Percentiles rank a stretch among this genome's conserved stretches.
These are phyloP conservation scores for Temnothorax nylanderi DNA, from an alignment of 1,140 invertebrate genomes.

Conservation along the genomic window DNA sequence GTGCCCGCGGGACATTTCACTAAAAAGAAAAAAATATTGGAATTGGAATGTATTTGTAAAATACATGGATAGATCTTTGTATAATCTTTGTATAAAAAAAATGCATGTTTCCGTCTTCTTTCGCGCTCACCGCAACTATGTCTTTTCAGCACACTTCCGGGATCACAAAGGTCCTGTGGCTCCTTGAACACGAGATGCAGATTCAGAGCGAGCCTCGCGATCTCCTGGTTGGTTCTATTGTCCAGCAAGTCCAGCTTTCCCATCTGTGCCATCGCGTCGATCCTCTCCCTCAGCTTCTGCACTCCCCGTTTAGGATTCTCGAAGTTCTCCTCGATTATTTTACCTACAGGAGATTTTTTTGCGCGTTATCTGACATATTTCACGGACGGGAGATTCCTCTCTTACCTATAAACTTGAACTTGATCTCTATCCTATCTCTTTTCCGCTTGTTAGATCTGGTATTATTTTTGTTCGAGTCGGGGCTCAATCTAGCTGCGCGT, in stretches of 20 bases:
- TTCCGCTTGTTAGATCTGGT: slow-evolving; percentile 31
- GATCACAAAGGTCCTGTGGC: slow-evolving; percentile 73
- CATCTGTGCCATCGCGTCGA: slow-evolving; percentile 66
- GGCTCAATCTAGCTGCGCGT: slow-evolving; percentile 27
- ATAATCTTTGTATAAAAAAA: no score
- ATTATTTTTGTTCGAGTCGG: slow-evolving; percentile 26
- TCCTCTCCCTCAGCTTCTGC: slow-evolving; percentile 71
- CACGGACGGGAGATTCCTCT: not conserved
- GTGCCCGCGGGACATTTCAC: slow-evolving; percentile 90
- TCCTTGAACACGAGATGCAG: slow-evolving; percentile 74
- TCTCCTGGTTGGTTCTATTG: slow-evolving; percentile 75
- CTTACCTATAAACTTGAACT: slow-evolving; percentile 77
- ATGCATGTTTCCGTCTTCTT: not conserved
- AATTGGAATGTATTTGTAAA: not conserved
- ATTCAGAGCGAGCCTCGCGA: slow-evolving; percentile 76
- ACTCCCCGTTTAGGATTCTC: slow-evolving; percentile 73
- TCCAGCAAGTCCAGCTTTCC: slow-evolving; percentile 74
- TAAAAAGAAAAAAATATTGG: slow-evolving; percentile 69
- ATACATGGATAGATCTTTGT: not conserved
- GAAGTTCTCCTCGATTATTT: slow-evolving; percentile 74
- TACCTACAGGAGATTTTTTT: slow-evolving; percentile 61
- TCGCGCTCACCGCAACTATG: slow-evolving; percentile 75
- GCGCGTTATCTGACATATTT: not conserved
- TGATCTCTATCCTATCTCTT: slow-evolving; percentile 77
- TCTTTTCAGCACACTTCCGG: slow-evolving; percentile 76